These are phyloP conservation scores for Anastrepha obliqua DNA, from an alignment of 1,140 invertebrate genomes.

Conservation along the genomic window DNA sequence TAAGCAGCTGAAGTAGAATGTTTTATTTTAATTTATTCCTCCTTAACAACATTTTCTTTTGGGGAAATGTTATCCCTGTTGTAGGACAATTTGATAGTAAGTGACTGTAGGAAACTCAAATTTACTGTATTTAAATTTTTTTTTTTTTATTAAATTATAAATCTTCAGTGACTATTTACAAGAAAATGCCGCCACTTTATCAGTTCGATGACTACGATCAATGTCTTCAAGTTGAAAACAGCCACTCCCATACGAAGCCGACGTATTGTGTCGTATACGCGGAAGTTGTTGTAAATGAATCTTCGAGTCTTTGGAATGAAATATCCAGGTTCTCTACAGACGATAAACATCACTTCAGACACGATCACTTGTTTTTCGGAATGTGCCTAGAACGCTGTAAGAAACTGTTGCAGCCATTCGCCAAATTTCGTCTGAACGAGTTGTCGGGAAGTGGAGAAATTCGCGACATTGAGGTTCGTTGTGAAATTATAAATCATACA, in stretches of 20 bases:
- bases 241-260: conserved; percentile 56
- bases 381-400: conserved; percentile 74
- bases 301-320: conserved; percentile 73
- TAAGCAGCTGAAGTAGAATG: too few relatives aligned
- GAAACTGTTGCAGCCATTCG: conserved; percentile 36
- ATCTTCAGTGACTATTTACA: conserved; percentile 48
- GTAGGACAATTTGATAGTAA: too few relatives aligned
- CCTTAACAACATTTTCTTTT: too few relatives aligned
- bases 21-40: too few relatives aligned
- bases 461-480: conserved; percentile 59
- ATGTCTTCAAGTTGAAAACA: conserved; percentile 66
- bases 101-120: background rate
- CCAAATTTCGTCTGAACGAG: conserved; percentile 53
- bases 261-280: conserved; percentile 76
- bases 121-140: background rate
- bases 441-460: conserved; percentile 57
- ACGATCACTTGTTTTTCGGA: conserved; percentile 76
- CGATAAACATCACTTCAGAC: conserved; percentile 75
- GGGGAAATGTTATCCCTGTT: too few relatives aligned
- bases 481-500: background rate
- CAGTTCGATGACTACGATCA: conserved; percentile 75
- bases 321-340: conserved; percentile 73
- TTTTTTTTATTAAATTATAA: background rate
- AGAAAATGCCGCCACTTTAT: conserved; percentile 75
- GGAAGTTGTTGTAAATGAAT: conserved; percentile 69